Percentiles rank a stretch among this genome's conserved stretches.
phyloP scores from a whole-genome alignment of 64 coral and sea anemone genomes.

The Hydrozoanthus tunicans region DNA sequence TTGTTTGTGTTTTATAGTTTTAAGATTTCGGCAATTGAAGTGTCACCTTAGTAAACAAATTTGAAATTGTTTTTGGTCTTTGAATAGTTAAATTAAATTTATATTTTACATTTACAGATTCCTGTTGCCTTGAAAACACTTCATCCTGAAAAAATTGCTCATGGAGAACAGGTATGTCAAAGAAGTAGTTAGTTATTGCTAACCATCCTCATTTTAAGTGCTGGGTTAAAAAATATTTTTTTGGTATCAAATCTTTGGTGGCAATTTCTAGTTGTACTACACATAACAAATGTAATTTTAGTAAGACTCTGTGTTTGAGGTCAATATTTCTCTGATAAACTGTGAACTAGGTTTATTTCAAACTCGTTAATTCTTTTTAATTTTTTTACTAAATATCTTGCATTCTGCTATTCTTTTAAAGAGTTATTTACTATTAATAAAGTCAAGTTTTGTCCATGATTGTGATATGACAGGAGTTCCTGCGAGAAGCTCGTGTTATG shows the following conservation, averaged over 20 bases:
- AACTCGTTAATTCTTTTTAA: neutral
- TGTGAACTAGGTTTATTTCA: no score
- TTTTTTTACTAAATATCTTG: neutral
- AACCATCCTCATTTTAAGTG: no score
- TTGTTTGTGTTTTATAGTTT: no score
- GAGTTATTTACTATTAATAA: neutral
- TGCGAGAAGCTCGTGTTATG: conserved; percentile 98
- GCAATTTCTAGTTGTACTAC: no score
- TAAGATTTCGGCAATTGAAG: no score
- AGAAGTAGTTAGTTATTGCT: neutral
- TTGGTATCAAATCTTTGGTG: no score
- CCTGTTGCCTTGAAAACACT: conserved; percentile 94
- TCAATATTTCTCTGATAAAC: no score
- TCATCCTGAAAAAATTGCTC: conserved; percentile 97
- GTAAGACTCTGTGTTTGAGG: no score
- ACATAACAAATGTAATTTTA: no score
- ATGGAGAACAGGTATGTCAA: conserved; percentile 88
- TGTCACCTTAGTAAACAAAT: no score
- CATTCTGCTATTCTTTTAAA: neutral
- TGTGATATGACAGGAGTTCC: conserved; percentile 71
- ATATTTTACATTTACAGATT: conserved; percentile 30
- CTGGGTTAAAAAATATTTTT: no score
- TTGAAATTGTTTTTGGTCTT: neutral
- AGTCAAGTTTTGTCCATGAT: neutral
- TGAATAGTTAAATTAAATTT: neutral